phyloP scores from a whole-genome alignment of 2,113 vertebrate genomes.

The Morone saxatilis region DNA sequence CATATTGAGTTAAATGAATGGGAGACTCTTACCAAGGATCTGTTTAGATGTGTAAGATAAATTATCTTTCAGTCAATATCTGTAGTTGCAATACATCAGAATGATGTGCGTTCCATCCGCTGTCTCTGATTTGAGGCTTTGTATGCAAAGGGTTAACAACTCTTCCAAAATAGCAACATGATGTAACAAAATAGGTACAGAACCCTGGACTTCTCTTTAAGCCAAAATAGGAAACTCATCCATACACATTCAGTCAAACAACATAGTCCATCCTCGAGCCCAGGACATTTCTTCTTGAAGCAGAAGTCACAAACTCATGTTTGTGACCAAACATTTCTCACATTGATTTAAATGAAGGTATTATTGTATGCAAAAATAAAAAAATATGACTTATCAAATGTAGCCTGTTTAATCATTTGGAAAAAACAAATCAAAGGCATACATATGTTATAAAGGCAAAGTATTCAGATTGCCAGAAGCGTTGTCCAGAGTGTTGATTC shows the following conservation, averaged over 20 bases:
- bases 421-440: not conserved
- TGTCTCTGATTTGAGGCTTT: slow-evolving; percentile 7
- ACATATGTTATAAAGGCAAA: not conserved
- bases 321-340: not conserved
- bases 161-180: not conserved
- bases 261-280: not conserved
- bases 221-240: not conserved
- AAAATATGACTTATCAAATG: not conserved
- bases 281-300: not conserved
- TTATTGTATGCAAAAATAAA: not conserved
- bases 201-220: not conserved
- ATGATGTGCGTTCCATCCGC: not conserved
- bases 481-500: not conserved
- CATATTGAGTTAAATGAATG: not conserved
- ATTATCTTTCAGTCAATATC: slow-evolving; percentile 1
- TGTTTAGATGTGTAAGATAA: not conserved
- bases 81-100: not conserved
- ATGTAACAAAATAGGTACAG: not conserved
- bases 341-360: not conserved
- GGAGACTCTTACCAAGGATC: not conserved
- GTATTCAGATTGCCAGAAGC: not conserved
- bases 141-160: not conserved
- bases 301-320: not conserved
- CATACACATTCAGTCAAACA: not conserved
- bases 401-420: not conserved